Conservation (phyloP, 2,888 invertebrate species). For the Clepsis dumicolana region DNA sequence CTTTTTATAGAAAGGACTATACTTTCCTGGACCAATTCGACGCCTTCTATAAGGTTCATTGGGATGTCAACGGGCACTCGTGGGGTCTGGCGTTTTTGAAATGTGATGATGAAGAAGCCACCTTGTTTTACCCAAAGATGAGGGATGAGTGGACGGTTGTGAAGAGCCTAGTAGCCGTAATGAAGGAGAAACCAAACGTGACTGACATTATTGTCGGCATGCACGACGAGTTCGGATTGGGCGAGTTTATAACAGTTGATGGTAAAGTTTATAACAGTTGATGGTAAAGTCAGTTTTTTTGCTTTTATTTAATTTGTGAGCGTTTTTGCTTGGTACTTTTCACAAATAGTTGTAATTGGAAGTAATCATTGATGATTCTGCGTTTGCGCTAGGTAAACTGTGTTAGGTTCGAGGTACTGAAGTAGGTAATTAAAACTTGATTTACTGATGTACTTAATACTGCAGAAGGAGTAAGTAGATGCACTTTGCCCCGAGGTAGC, state of each 20-base stretch:
- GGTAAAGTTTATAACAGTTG: slow-evolving; percentile 55
- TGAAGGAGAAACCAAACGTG: slow-evolving; percentile 47
- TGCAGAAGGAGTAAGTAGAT: too few relatives aligned
- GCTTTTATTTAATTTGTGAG: background rate
- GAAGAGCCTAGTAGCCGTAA: slow-evolving; percentile 49
- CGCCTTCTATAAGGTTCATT: slow-evolving; percentile 63
- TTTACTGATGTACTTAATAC: too few relatives aligned
- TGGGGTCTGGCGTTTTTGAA: slow-evolving; percentile 56
- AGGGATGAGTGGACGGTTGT: slow-evolving; percentile 57
- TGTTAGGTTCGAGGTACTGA: too few relatives aligned
- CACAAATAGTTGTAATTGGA: too few relatives aligned
- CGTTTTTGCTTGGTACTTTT: background rate
- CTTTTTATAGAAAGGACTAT: slow-evolving; percentile 62
- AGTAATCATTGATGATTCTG: too few relatives aligned
- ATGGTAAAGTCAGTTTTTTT: slow-evolving; percentile 53
- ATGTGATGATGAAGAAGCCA: slow-evolving; percentile 60
- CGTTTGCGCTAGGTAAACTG: too few relatives aligned
- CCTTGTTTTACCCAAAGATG: slow-evolving; percentile 59
- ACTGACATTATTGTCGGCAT: slow-evolving; percentile 59
- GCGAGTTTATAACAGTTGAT: slow-evolving; percentile 62
- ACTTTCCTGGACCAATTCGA: slow-evolving; percentile 56
- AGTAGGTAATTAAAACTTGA: too few relatives aligned
- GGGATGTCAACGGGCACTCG: slow-evolving; percentile 47
- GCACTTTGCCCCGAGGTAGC: too few relatives aligned
- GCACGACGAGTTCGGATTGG: slow-evolving; percentile 56